Base-by-base conservation (phyloP, 2,888 invertebrate genomes). In the Eristalis arbustorum region DNA sequence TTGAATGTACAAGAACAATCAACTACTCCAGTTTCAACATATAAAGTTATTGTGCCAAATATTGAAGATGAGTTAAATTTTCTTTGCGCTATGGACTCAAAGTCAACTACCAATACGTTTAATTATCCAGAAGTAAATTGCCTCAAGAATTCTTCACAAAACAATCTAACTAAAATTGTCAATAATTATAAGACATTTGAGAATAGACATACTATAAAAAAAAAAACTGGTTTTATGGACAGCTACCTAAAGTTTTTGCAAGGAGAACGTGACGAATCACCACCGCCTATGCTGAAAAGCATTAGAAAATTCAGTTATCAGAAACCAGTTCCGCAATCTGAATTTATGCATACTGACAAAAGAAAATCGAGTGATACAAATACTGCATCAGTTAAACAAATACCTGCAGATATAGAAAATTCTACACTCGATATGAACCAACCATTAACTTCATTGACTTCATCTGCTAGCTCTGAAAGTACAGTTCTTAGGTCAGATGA, bases 41-140 rank as follows among this genome's bases (percentile, higher is more conserved):
- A 96, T 89, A 97, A 97, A 94, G 97, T 97, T 90, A 96, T 97
- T 90, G 97, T 97, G 91, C 97, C 97, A 90, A 96, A 97, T 93
- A 97, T 97, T 92, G 97, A 97, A 93, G 97, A 97, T 93, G 97
- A 97, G 93, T 94, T 97, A 91, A 96, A 96, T 92, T 97, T 96
- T 93, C 94, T 97, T 92, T 95, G 95, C 90, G 91, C 90, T 81
- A 89, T 90, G 2, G 89, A 89, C n/a, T 89, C 90, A 13, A 91
- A 91, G 69, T 34, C 80, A 23, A 68, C 78, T 6, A 89, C 37
- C 82, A 74, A 82, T 37, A 88, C 69, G 13, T 56, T 22, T 18
- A 23, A 22, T 61, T 85, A 73, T 78, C 76, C 82, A 42, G 75
- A 92, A 57, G 42, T 40, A 22, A 76, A 78, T 61, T 72, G 77